A percentile compares a stretch with the other conserved stretches of the same genome.
Evolutionary conservation across 2,113 vertebrate species (phyloP).

Genomic region (Daboia siamensis): DNA sequence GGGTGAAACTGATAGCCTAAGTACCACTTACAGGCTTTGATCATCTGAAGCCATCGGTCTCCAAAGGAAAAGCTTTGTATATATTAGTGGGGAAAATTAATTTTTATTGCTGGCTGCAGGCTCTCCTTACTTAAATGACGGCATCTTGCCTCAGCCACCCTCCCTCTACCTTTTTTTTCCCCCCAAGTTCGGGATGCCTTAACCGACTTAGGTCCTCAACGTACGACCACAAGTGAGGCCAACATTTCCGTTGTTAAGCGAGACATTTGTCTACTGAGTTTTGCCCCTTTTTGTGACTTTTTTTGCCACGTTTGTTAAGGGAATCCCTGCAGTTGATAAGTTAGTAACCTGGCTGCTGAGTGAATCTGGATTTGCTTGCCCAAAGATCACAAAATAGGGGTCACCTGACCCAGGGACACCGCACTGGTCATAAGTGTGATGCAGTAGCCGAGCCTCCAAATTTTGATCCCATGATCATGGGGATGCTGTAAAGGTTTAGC

Average conservation of each 20-base stretch:
- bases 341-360: neutral
- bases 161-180: neutral
- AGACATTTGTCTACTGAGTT: neutral
- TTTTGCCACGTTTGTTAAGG: neutral
- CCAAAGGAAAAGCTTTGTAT: conserved; percentile 80
- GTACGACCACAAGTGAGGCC: neutral
- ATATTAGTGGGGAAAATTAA: conserved; percentile 82
- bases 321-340: neutral
- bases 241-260: neutral
- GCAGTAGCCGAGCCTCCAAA: no score
- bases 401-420: no score
- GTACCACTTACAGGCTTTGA: conserved; percentile 82
- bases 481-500: no score
- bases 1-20: conserved; percentile 83
- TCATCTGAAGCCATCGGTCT: conserved; percentile 77
- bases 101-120: conserved; percentile 72
- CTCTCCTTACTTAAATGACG: conserved; percentile 27
- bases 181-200: neutral
- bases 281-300: neutral
- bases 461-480: no score
- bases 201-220: neutral
- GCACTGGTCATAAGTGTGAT: no score
- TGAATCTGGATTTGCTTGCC: neutral
- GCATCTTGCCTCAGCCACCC: no score
- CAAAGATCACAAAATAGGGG: no score